Evolutionary conservation across 2,113 vertebrate species (phyloP).

Genomic region (Tragelaphus buxtoni): DNA sequence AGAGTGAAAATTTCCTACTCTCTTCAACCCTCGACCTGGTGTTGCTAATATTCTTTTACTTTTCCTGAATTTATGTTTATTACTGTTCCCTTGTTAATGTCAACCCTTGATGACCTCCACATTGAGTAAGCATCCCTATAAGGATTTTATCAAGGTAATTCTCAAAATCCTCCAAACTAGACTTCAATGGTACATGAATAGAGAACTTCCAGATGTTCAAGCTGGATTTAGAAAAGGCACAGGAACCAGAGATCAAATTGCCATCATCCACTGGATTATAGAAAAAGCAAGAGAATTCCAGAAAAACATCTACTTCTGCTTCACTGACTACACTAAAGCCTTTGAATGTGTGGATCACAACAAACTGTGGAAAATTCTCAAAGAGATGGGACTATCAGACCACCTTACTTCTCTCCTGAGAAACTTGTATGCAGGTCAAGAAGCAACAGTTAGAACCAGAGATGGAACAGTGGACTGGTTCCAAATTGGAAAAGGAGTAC

Average conservation of each 20-base stretch:
- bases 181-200: not conserved
- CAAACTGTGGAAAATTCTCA: not conserved
- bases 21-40: not conserved
- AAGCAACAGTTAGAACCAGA: not conserved
- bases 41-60: not conserved
- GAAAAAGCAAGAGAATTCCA: not conserved
- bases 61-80: not conserved
- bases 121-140: not conserved
- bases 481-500: not conserved
- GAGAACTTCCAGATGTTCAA: not conserved
- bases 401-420: not conserved
- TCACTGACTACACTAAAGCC: not conserved
- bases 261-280: not conserved
- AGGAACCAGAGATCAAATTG: not conserved
- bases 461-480: not conserved
- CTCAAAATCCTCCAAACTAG: not conserved
- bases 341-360: not conserved
- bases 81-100: not conserved
- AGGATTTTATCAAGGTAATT: not conserved
- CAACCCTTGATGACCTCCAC: not conserved
- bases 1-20: not conserved
- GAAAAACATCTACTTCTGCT: not conserved
- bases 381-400: not conserved
- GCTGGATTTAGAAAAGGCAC: not conserved
- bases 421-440: not conserved